Base-by-base conservation (phyloP, 2,113 vertebrate species). In the Myotis lucifugus region DNA sequence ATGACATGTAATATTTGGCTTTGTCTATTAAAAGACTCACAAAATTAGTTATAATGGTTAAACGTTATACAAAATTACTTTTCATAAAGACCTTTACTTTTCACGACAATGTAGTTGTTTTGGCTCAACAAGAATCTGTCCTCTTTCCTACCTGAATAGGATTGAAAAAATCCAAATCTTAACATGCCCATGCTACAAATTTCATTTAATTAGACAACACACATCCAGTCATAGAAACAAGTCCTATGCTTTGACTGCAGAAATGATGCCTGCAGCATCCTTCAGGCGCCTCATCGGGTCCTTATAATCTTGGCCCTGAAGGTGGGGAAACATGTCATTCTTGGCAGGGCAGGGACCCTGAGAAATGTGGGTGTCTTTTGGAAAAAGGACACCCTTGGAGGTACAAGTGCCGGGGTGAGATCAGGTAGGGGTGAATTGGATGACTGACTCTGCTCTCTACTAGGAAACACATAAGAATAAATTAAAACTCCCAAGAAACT, bases 51-150 rank as follows among this genome's bases (percentile, higher is more conserved):
- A 54, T 64, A 78, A 21, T 86, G 37, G 50, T 92, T 73, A 82
- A 73, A 54, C 56, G 11, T 48, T 76, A 70, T 77, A 78, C 15
- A 84, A 88, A 64, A 18, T 73, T 82, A 37, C 23, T 83, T 81
- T 81, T 74, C 84, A 70, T 70, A 91, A 93, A 94, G 42, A 46
- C 8, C n/a, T 77, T 82, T 86, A n/a, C 7, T 83, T 90, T 88
- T 81, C 2, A 66, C 42, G 46, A 88, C 4, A 40, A 29, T 74
- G 23, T 77, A 78, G 66, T 48, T 46, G 5, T 70, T 23, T 84
- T 88, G 0, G 10, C 79, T 88, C 46, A 78, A 0, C 48, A 78
- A 94, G 19, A 83, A 46, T 29, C 15, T 67, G 46, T 59, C 15
- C 42, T 94, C 7, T 56, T 40, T 78, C 84, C 56, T 64, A 42